Percentiles rank a stretch among this genome's conserved stretches.
Evolutionary conservation across 2,797 vertebrate species (phyloP).

Genomic region (Heteromormyrus szaboi): DNA sequence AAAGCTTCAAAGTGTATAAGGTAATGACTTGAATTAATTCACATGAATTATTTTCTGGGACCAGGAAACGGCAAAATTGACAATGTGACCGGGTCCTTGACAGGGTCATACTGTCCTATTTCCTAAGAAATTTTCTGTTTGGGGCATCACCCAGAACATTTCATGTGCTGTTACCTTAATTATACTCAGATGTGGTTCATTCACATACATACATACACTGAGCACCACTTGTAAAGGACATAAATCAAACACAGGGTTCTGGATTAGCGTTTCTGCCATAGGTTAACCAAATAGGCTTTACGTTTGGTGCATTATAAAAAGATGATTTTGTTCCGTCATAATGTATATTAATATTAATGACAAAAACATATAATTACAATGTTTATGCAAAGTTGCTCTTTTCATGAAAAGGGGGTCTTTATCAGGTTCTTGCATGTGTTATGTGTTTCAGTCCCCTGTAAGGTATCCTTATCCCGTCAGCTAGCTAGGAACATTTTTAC

Average conservation of each 20-base stretch:
- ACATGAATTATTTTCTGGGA: not conserved
- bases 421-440: not conserved
- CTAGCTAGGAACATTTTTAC: not conserved
- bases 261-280: not conserved
- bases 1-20: not conserved
- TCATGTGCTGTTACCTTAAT: not conserved
- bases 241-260: not conserved
- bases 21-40: not conserved
- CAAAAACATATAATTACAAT: not conserved
- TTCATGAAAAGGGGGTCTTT: not conserved
- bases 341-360: not conserved
- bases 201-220: not conserved
- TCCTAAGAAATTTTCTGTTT: not conserved
- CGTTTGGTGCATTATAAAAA: not conserved
- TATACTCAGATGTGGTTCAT: not conserved
- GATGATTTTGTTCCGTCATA: not conserved
- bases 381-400: not conserved
- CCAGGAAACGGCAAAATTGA: not conserved
- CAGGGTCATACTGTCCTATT: not conserved
- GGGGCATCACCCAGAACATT: not conserved
- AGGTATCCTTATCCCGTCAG: not conserved
- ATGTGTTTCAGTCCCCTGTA: not conserved
- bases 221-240: not conserved
- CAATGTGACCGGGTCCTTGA: not conserved
- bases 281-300: not conserved